Conservation (phyloP, 2,113 vertebrate species). For the Henicopernis longicauda region DNA sequence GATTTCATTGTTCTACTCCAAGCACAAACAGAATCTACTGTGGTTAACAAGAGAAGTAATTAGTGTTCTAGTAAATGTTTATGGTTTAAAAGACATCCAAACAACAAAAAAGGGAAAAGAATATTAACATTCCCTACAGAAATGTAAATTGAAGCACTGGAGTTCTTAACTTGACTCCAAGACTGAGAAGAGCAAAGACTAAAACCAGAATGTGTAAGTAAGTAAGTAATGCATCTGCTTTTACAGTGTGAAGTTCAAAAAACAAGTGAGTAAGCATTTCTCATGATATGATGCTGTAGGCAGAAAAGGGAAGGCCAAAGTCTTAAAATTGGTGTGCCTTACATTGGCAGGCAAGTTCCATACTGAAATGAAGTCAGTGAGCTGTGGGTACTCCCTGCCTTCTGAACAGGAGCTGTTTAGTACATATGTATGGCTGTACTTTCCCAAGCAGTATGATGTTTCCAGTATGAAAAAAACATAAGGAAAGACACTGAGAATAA, state of each 20-base stretch:
- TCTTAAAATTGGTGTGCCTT: neutral
- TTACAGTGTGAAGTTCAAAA: neutral
- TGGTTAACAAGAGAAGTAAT: neutral
- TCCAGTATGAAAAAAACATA: neutral
- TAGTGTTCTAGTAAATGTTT: neutral
- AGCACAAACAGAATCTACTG: neutral
- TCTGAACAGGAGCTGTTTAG: neutral
- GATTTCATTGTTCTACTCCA: neutral
- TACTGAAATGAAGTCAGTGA: neutral
- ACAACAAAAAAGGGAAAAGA: neutral
- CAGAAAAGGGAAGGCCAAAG: neutral
- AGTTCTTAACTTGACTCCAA: neutral
- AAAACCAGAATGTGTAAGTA: neutral
- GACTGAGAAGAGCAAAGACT: neutral
- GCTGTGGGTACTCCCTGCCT: neutral
- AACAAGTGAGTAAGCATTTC: neutral
- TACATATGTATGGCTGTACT: neutral
- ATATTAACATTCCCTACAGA: neutral
- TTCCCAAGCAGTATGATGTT: neutral
- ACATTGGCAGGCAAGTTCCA: neutral
- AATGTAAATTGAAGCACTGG: neutral
- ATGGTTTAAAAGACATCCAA: neutral
- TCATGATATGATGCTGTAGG: neutral
- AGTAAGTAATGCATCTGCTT: neutral
- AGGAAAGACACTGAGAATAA: neutral